These are phyloP conservation scores for Meteorus sp. DNA, from an alignment of 1,140 invertebrate genomes.

Conservation along the genomic window DNA sequence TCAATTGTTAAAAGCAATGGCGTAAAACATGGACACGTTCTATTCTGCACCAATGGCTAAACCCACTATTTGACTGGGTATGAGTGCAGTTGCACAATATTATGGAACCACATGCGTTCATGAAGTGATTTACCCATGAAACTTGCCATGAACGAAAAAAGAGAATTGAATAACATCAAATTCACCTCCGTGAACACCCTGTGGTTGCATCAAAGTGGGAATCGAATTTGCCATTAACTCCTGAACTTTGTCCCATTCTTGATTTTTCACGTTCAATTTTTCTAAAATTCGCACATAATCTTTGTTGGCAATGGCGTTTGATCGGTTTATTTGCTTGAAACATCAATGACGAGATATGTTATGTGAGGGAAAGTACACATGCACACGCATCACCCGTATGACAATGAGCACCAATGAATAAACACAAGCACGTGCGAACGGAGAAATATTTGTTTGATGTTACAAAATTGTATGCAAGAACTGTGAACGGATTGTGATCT, in stretches of 20 bases:
- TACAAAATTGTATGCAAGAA: slow-evolving; percentile 13
- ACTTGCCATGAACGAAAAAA: too few relatives aligned
- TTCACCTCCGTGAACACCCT: too few relatives aligned
- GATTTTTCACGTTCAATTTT: neutral
- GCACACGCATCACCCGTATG: slow-evolving; percentile 18
- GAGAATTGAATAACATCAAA: too few relatives aligned
- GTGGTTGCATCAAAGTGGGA: too few relatives aligned
- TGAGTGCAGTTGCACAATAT: slow-evolving; percentile 12
- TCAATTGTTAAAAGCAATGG: neutral
- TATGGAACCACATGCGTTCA: too few relatives aligned
- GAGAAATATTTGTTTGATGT: neutral
- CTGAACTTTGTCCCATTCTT: neutral
- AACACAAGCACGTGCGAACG: neutral
- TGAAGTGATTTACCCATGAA: neutral
- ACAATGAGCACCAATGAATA: neutral
- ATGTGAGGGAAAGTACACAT: slow-evolving; percentile 21
- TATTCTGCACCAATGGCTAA: slow-evolving; percentile 12
- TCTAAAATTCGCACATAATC: slow-evolving; percentile 3
- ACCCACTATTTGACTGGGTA: slow-evolving; percentile 17
- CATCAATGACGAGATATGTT: slow-evolving; percentile 9
- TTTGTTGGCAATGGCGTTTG: slow-evolving; percentile 8
- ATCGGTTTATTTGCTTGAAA: slow-evolving; percentile 25
- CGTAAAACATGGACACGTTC: neutral
- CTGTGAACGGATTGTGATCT: neutral
- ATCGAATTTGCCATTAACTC: too few relatives aligned